Evolutionary conservation across 2,113 vertebrate genomes (phyloP).

Genomic region (Camarhynchus parvulus): DNA sequence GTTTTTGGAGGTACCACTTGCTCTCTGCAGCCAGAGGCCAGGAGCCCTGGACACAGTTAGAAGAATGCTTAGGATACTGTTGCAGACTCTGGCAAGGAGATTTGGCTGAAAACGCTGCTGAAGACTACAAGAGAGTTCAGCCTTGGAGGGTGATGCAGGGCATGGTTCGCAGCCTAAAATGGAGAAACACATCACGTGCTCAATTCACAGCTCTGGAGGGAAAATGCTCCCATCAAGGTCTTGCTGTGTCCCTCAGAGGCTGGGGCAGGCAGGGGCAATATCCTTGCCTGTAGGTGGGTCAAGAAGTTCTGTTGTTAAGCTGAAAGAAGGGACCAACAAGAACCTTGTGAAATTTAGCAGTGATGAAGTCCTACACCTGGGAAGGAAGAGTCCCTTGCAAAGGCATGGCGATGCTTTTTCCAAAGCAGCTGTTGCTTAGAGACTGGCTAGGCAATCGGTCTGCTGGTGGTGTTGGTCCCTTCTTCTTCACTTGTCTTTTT

Average conservation of each 20-base stretch:
- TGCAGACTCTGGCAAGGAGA: not conserved
- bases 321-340: not conserved
- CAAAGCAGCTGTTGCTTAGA: not conserved
- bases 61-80: not conserved
- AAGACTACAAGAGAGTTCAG: not conserved
- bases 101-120: rapidly evolving
- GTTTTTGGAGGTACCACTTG: not conserved
- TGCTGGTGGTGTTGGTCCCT: not conserved
- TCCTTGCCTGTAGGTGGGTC: not conserved
- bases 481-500: not conserved
- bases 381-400: not conserved
- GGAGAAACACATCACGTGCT: not conserved
- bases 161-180: not conserved
- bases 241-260: not conserved
- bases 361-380: not conserved
- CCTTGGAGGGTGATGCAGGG: not conserved
- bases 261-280: not conserved
- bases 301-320: not conserved
- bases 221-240: not conserved
- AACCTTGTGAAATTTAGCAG: not conserved
- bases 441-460: not conserved
- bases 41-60: not conserved
- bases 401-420: not conserved
- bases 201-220: not conserved
- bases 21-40: not conserved